Base-by-base conservation (phyloP, 2,888 invertebrate species). In the Oscheius sp. region DNA sequence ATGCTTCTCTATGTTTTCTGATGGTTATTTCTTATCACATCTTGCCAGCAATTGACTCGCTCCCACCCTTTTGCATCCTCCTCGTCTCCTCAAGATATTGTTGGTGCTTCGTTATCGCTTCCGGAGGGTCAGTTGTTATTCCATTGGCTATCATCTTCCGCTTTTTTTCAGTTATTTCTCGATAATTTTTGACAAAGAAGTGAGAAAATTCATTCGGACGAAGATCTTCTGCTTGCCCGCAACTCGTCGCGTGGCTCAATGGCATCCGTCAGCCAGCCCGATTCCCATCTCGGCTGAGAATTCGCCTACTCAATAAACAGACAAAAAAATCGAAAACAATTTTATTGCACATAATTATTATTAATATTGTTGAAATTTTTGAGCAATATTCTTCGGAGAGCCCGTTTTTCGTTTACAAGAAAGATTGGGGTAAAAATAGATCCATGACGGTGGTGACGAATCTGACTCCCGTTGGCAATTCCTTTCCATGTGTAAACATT, bases 401-500 rank as follows among this genome's bases (percentile, higher is more conserved):
- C 23, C 23, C 21, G 9, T 23, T 12, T 25, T 12, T 9, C 1
- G n/a, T 49, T 49, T 58, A 73, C 18, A 74, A 63, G 55, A 76
- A 81, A 35, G 75, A 74, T 46, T 76, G 75, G n/a, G 86, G 86
- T 7, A 86, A 63, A 75, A 86, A 80, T 25, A 86, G 66, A 64
- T 85, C 86, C 68, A 86, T 77, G 23, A 82, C 83, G 46, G 80
- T 73, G 0, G 82, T 79, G 12, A 86, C 25, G 45, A 84, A 82
- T 16, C 72, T 77, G 9, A 87, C 82, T n/a, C 86, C 86, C 58
- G 80, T 74, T n/a, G 86, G 86, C 18, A 86, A 69, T 23, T 82
- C 74, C 41, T 43, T 43, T 61, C 61, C 61, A 18, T 61, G 43
- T n/a, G 18, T 61, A 6, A 43, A 43, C 29, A 76, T 71, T 25